Evolutionary conservation across 1,140 invertebrate genomes (phyloP), one percentile per base, ranked within the genome.

Genomic region (Apis laboriosa): DNA sequence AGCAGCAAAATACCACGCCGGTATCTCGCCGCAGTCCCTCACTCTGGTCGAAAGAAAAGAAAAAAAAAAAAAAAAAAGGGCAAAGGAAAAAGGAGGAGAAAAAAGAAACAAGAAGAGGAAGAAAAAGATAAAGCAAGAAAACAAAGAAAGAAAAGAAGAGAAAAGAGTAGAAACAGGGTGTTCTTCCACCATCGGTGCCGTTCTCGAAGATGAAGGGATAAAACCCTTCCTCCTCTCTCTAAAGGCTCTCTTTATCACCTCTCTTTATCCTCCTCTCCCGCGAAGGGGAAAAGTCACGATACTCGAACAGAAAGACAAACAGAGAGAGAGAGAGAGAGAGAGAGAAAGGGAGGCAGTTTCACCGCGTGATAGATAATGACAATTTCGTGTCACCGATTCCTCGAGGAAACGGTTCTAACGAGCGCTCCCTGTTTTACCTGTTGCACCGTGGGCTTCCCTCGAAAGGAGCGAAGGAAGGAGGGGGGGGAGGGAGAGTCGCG

Each of bases 291-390:
- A 63, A 70, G 28, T 9, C 55, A 67, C 66, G 17, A 43, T 43
- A 43, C 34, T 34, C 34, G 34, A 34, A 12, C 21, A 17, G 21
- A 17, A 34, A 19, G 19, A 3, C 34, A 2, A 34, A 12, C 21
- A 17, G 21, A 17, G n/a, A 19, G 19, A 3, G 53, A 80, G n/a
- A 76, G 60, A 11, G 21, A 61, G 43, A 63, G 60, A 49, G n/a
- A 55, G 28, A 21, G 53, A 21, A 21, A 19, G 17, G 12, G 34
- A 56, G 28, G 43, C 34, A 24, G 66, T 70, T 53, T 70, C 67
- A 71, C 55, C 76, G 77, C 58, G 79, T 83, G 88, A 87, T 89
- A 86, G 88, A 89, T 89, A 89, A 89, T 87, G 88, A 89, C 88
- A 89, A 89, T 89, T 89, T 89, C 80, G 80, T 77, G 88, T 89